Evolutionary conservation across 2,888 invertebrate genomes (phyloP), one percentile per base, ranked within the genome.

Genomic region (Tethea ocularis): DNA sequence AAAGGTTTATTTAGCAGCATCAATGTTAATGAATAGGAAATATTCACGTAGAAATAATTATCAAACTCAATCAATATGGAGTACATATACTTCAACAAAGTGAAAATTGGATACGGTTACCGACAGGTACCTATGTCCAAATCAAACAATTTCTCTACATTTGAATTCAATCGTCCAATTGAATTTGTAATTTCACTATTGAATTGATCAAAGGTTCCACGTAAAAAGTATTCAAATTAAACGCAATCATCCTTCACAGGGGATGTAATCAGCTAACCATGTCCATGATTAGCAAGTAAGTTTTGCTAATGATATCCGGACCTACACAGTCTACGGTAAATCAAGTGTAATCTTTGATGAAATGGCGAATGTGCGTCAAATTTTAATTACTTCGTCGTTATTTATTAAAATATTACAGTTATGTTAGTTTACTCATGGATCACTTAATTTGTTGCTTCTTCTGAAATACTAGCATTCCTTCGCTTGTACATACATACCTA

Each of bases 191-290:
- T 46, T 46, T 46, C n/a, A 20, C 46, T 8, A 46, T 46, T 20
- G 46, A 46, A 20, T 46, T 10, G 46, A 46, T 46, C 46, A 46
- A 46, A 46, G 46, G 46, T 46, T 46, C 20, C 20, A 46, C 17
- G 20, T 46, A 15, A 46, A 46, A 46, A 20, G 46, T 17, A n/a
- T 46, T 20, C 46, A 20, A 46, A 46, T 46, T 46, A 46, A 46
- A 46, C 46, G 46, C 46, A 46, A 46, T 46, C 46, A 46, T 46
- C 46, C 46, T 17, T 46, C 20, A 46, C 41, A 17, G 41, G 46
- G 20, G 46, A 46, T 46, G 46, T 46, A 46, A 20, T 46, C 46
- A 46, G 17, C 46, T 46, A n/a, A 20, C 17, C 46, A 20, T 46
- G 46, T 17, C 20, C 46, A 8, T 46, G 20, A 46, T 46, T 46